Conservation (phyloP, 1,140 invertebrate genomes). For the Drosophila subobscura region DNA sequence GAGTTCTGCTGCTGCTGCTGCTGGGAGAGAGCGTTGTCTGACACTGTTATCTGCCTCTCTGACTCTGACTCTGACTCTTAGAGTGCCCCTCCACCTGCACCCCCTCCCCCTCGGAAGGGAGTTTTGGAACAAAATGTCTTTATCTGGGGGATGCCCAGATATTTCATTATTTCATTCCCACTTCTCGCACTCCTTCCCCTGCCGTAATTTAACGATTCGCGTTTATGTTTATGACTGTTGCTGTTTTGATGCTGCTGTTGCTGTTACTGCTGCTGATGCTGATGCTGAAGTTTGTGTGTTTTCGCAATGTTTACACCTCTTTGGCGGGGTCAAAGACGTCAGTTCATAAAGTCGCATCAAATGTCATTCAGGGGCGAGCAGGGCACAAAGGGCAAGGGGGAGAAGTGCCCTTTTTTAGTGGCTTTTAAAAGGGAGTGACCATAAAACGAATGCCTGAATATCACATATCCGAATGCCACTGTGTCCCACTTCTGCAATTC, state of each 20-base stretch:
- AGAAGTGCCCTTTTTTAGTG: neutral
- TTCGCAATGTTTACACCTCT: conserved; percentile 60
- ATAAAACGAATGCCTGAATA: conserved; percentile 14
- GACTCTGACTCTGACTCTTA: conserved; percentile 3
- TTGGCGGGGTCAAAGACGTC: conserved; percentile 36
- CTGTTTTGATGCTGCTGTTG: neutral
- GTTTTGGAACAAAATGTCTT: conserved; percentile 31
- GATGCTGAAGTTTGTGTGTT: conserved; percentile 23
- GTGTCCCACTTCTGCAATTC: too few species aligned
- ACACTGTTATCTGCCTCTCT: conserved; percentile 15
- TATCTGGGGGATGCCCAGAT: conserved; percentile 58
- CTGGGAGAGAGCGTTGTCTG: neutral
- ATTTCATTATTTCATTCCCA: conserved; percentile 57
- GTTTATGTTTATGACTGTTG: conserved; percentile 63
- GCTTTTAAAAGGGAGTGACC: neutral
- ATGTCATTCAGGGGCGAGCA: conserved; percentile 15
- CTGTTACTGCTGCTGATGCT: conserved; percentile 12
- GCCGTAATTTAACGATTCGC: conserved; percentile 36
- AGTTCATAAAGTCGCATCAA: conserved; percentile 55
- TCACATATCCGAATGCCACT: too few species aligned
- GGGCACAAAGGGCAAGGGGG: too few species aligned
- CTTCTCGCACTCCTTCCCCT: neutral
- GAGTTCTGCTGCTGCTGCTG: neutral
- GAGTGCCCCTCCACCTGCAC: neutral
- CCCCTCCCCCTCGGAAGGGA: neutral